Evolutionary conservation across 2,888 invertebrate species (phyloP), one percentile per base, ranked within the genome.

Genomic region (Epistrophe eligans): DNA sequence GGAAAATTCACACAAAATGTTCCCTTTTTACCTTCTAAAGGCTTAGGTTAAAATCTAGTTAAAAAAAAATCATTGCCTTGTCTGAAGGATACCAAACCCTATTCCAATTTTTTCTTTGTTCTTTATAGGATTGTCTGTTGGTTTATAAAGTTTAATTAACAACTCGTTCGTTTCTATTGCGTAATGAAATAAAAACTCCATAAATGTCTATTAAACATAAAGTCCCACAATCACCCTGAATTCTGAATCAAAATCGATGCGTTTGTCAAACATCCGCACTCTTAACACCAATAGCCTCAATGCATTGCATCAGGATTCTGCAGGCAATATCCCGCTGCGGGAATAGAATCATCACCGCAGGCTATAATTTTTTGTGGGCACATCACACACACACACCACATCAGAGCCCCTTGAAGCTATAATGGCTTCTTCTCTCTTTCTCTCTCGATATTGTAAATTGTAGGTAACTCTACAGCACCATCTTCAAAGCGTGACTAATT

Each of bases 291-390:
- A 13, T 13, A 24, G 7, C 58, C n/a, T n/a, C n/a, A n/a, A n/a
- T 17, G 15, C 45, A 19, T 13, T 13, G 24, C 24, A 24, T 45
- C 45, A 73, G 73, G 72, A 74, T 43, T 73, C 70, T 24, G 24
- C 7, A 52, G 17, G 83, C 45, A 73, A 84, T 79, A 58, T 62
- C 79, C 84, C 66, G 71, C 84, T 76, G 84, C 10, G 52, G 84
- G 66, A 76, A 79, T 79, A 72, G 79, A 79, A 76, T 79, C 79
- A 76, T 76, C 79, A 77, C 84, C 50, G 35, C 79, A 71, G 84
- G 84, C 71, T 84, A 76, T 76, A 84, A 84, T 79, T 79, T 84
- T 52, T 52, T 43, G 64, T 76, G 38, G 8, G 38, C 28, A 55
- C 55, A 55, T 28, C 6, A 4, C 52, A 60, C 28, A 45, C n/a